Base-by-base conservation (phyloP, 2,888 invertebrate species). In the Hypomecis atomaria region DNA sequence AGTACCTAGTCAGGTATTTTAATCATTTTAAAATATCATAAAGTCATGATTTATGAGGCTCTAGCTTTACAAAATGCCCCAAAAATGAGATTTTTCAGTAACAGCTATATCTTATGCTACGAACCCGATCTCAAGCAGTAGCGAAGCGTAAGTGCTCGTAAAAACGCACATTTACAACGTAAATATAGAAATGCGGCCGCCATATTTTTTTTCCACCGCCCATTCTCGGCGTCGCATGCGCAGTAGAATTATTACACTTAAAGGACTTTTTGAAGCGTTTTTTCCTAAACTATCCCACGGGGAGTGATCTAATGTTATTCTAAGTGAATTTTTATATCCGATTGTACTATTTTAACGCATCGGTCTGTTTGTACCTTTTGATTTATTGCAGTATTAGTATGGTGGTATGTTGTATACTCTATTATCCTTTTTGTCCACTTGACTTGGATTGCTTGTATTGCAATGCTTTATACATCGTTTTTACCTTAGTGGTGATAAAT, bases 111-210 rank as follows among this genome's bases (percentile, higher is more conserved):
- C 75, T 59, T 65, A 36, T 77, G 23, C 65, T 65, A 10, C 36
- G 62, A 23, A 0, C 63, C 71, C 43, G 54, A 63, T 50, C 64
- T 62, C 67, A 69, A 56, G 76, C 83, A 76, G 86, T 83, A 84
- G 84, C 83, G 76, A 74, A 73, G 80, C 81, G 75, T 79, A 78
- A 77, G 78, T 76, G 82, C 81, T 82, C 89, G 84, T 90, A 90
- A 89, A 89, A 89, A 86, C 80, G 69, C 79, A 75, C 87, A 86
- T 88, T 89, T 88, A 89, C 90, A 88, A 87, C 85, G 88, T 87
- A 90, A 90, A 90, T 89, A 90, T 86, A 86, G 86, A 87, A 88
- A 85, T 81, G 84, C 81, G 78, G 75, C 79, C 79, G 79, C 77
- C 74, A 72, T 78, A 73, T 83, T 83, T 79, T 80, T 57, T 79